Conservation (phyloP, 2,797 vertebrate genomes). For the Lepidocolaptes lacrymiger region DNA sequence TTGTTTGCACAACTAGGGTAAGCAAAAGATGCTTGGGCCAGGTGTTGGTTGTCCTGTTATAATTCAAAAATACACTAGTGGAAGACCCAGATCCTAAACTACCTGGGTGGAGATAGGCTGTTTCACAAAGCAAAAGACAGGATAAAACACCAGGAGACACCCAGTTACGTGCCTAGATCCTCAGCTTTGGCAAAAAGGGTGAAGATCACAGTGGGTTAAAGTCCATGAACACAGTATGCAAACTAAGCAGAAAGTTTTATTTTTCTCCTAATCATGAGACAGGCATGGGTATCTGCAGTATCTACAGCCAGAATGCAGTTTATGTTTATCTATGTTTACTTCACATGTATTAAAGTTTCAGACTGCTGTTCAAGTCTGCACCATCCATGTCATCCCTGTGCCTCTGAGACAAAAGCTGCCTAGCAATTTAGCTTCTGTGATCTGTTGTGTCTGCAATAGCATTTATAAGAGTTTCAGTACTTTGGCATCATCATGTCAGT, state of each 20-base stretch:
- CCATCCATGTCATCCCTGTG: rapidly evolving
- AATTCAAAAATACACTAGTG: background rate
- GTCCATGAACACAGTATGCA: background rate
- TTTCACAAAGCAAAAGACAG: background rate
- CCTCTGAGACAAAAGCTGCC: background rate
- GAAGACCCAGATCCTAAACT: background rate
- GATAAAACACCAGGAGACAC: background rate
- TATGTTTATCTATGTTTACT: background rate
- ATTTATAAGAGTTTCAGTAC: background rate
- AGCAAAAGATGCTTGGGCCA: background rate
- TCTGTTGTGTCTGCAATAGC: background rate
- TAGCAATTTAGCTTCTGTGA: background rate
- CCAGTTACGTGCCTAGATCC: background rate
- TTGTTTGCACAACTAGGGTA: background rate
- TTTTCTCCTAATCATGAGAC: background rate
- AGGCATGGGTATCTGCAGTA: background rate
- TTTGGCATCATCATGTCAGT: background rate
- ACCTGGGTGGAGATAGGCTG: background rate
- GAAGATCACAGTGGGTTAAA: background rate
- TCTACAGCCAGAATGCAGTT: background rate
- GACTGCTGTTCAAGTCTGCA: background rate
- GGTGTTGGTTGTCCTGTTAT: background rate
- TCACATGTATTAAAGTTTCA: background rate
- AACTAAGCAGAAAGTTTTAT: background rate
- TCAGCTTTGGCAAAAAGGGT: background rate